Percentiles rank a stretch among this genome's conserved stretches.
Evolutionary conservation across 2,797 vertebrate species (phyloP).

Genomic region (Hemibagrus guttatus): DNA sequence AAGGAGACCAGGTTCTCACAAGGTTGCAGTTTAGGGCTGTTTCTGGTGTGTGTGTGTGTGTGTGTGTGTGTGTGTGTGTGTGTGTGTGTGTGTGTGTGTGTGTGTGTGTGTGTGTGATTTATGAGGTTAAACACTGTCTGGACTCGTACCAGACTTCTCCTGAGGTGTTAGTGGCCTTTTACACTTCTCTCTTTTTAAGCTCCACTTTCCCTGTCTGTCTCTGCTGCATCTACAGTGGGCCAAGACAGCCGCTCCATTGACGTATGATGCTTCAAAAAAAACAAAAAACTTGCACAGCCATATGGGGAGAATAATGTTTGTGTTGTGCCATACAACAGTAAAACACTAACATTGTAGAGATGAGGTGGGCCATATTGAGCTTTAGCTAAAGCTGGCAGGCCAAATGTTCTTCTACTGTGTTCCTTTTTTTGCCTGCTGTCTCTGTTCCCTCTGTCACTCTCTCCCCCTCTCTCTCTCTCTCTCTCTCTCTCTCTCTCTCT

Average conservation of each 20-base stretch:
- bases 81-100: conserved; percentile 50
- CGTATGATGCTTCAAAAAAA: conserved; percentile 47
- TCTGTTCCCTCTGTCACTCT: conserved; percentile 3
- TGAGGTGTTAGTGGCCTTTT: conserved; percentile 62
- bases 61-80: conserved; percentile 61
- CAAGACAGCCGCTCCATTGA: conserved; percentile 46
- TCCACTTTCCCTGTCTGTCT: conserved; percentile 44
- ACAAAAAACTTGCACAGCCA: conserved; percentile 57
- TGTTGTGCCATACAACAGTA: conserved; percentile 57
- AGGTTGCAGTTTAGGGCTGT: conserved; percentile 65
- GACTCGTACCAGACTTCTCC: conserved; percentile 16
- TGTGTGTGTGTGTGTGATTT: conserved; percentile 55
- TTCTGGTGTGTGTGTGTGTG: conserved; percentile 50
- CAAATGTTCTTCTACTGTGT: conserved; percentile 32
- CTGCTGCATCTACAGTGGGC: conserved; percentile 46
- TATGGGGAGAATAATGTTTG: conserved; percentile 64
- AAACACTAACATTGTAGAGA: conserved; percentile 63
- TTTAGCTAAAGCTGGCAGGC: conserved; percentile 59
- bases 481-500: conserved; percentile 23
- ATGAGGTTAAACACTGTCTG: conserved; percentile 61
- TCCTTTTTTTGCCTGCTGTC: conserved; percentile 18
- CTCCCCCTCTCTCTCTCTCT: conserved; percentile 4
- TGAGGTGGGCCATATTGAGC: conserved; percentile 67
- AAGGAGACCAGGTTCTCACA: conserved; percentile 66
- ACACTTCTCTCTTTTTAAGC: conserved; percentile 51